Base-by-base conservation (phyloP, 2,888 invertebrate genomes). In the Acleris literana region DNA sequence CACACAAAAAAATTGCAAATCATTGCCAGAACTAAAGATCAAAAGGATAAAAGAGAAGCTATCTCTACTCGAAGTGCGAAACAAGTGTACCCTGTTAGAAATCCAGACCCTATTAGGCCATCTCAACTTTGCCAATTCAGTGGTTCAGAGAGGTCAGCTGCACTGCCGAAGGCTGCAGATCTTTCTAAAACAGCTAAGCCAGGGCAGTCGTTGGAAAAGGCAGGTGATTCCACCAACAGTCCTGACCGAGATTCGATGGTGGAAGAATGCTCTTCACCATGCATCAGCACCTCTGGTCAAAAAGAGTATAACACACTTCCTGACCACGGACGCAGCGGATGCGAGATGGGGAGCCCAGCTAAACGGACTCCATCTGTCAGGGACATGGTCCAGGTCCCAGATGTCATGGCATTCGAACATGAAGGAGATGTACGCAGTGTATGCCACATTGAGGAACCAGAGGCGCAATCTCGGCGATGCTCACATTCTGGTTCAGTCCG, bases 121-220 rank as follows among this genome's bases (percentile, higher is more conserved):
- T 17, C 16, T 48, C 7, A 49, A 51, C 43, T 54, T 62, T 25
- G 61, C 66, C 5, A 69, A 64, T 48, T 54, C 64, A 1, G 48
- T 63, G 2, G 55, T 67, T 3, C 60, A 65, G 7, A 59, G 54
- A 46, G 71, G 71, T 3, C 64, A 64, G 5, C 59, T 72, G 2
- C 69, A 70, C 18, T 73, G 71, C 62, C 64, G 72, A 9, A 60
- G 33, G 16, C 57, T 59, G 17, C 73, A 74, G 22, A 39, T 69
- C 2, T 54, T 25, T 25, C 25, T 25, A 25, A 25, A 25, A 25
- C 25, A 25, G 25, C 25, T 25, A 5, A 25, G 25, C 25, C 25
- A 25, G 5, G 5, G 25, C 25, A 25, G 25, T 25, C 5, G 5
- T 25, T 5, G 25, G 25, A 25, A 25, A 25, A 25, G 5, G 25